phyloP scores from a whole-genome alignment of 2,888 invertebrate genomes.

The Melinaea marsaeus region DNA sequence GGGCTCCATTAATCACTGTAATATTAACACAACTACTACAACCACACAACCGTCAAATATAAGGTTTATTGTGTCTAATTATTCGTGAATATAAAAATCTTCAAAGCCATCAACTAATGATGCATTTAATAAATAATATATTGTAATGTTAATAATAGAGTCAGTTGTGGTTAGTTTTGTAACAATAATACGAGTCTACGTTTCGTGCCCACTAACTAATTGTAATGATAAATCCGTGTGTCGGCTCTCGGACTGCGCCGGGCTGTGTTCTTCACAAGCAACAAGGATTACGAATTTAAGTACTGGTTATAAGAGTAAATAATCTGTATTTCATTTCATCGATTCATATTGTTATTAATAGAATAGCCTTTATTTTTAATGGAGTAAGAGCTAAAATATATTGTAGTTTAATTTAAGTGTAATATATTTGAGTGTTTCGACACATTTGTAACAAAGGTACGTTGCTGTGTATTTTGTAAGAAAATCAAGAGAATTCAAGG shows the following conservation, averaged over 20 bases:
- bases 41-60: conserved; percentile 8
- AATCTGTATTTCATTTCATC: neutral
- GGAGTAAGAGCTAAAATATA: no score
- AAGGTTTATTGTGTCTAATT: conserved; percentile 16
- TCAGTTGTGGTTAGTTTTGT: no score
- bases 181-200: no score
- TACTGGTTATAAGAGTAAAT: conserved; percentile 28
- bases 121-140: no score
- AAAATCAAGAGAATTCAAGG: no score
- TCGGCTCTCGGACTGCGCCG: conserved; percentile 14
- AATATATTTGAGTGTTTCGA: no score
- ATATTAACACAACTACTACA: neutral
- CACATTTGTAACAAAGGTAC: no score
- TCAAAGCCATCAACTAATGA: neutral
- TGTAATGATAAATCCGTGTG: conserved; percentile 26
- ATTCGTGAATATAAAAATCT: neutral
- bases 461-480: no score
- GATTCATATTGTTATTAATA: no score
- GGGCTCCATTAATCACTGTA: conserved; percentile 44
- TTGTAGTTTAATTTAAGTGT: no score
- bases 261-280: conserved; percentile 24
- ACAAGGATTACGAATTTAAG: conserved; percentile 31
- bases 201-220: conserved; percentile 25
- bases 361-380: no score
- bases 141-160: no score